Conservation (phyloP, 2,797 vertebrate genomes). For the Catharus ustulatus region DNA sequence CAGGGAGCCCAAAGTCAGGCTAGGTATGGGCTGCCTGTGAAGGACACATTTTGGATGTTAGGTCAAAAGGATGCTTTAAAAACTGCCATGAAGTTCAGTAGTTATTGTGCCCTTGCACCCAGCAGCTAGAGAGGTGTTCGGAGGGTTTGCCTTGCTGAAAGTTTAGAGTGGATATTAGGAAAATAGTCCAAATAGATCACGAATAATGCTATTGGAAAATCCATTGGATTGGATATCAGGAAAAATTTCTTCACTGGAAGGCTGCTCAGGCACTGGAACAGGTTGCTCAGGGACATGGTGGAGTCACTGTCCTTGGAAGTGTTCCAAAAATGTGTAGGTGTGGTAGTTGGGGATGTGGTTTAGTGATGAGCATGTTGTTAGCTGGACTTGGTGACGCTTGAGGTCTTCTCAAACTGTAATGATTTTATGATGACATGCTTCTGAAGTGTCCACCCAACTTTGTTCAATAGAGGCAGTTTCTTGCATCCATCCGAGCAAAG, state of each 20-base stretch:
- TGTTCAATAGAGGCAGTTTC: neutral
- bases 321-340: neutral
- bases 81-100: neutral
- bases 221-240: neutral
- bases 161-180: neutral
- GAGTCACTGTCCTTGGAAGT: neutral
- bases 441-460: neutral
- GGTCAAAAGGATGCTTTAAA: neutral
- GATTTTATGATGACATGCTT: neutral
- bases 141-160: neutral
- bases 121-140: fast-evolving
- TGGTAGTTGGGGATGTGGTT: neutral
- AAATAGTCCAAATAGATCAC: neutral
- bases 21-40: neutral
- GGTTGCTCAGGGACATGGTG: neutral
- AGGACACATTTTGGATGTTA: neutral
- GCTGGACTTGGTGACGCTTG: neutral
- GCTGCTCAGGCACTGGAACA: neutral
- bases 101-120: neutral
- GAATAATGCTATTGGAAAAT: neutral
- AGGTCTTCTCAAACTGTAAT: neutral
- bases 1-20: neutral
- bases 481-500: neutral
- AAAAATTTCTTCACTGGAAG: neutral
- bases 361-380: neutral